Evolutionary conservation across 2,113 vertebrate genomes (phyloP).

Genomic region (Sorex araneus): DNA sequence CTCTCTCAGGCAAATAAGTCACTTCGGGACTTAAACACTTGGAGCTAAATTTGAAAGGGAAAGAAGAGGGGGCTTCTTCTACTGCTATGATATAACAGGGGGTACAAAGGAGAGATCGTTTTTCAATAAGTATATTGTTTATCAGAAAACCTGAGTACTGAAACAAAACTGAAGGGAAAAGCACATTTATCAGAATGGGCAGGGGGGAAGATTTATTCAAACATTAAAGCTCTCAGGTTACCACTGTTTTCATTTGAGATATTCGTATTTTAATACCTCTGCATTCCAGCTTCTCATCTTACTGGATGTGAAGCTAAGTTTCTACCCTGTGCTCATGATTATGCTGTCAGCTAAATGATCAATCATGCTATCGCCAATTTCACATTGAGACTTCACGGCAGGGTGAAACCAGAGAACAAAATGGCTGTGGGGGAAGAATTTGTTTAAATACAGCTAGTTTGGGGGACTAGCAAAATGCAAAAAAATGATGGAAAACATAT

Average conservation of each 20-base stretch:
- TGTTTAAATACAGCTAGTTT: slow-evolving; percentile 70
- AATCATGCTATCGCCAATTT: slow-evolving; percentile 71
- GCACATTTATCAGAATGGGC: slow-evolving; percentile 27
- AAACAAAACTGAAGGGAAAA: slow-evolving; percentile 63
- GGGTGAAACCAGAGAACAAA: slow-evolving; percentile 74
- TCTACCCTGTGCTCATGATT: slow-evolving; percentile 43
- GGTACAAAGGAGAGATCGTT: not conserved
- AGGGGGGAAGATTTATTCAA: slow-evolving; percentile 35
- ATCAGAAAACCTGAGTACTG: slow-evolving; percentile 47
- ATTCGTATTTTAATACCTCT: slow-evolving; percentile 67
- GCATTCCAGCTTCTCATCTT: slow-evolving; percentile 58
- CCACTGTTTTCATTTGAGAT: slow-evolving; percentile 52
- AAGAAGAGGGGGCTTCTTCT: not conserved
- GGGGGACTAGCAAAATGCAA: slow-evolving; percentile 60
- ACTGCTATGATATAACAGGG: not conserved
- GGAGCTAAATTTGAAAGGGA: not conserved
- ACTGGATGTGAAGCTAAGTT: slow-evolving; percentile 61
- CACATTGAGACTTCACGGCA: slow-evolving; percentile 17
- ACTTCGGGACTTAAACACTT: not conserved
- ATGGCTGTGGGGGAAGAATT: slow-evolving; percentile 71
- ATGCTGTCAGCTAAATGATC: slow-evolving; percentile 77
- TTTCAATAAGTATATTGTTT: slow-evolving; percentile 55
- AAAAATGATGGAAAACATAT: slow-evolving; percentile 80
- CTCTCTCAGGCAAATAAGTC: slow-evolving; percentile 4
- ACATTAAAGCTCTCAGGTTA: slow-evolving; percentile 55